A percentile compares a stretch with the other conserved stretches of the same genome.
These are phyloP conservation scores for Pipistrellus kuhlii DNA, from an alignment of 2,797 vertebrate genomes.

Conservation along the genomic window DNA sequence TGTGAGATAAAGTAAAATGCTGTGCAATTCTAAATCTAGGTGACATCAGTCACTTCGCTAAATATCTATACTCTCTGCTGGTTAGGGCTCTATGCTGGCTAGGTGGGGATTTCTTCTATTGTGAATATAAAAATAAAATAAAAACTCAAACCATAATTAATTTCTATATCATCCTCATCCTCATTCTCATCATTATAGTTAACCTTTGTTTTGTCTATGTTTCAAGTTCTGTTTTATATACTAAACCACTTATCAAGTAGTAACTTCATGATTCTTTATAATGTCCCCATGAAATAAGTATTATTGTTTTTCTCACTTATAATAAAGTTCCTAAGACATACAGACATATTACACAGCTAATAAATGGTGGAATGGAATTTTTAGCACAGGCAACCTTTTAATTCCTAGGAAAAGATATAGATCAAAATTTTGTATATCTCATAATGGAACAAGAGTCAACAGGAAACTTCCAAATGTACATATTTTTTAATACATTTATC, in stretches of 20 bases:
- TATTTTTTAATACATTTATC: background rate
- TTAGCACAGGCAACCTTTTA: background rate
- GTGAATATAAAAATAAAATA: background rate
- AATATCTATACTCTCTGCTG: background rate
- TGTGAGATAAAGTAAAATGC: background rate
- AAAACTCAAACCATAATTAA: background rate
- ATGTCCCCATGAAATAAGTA: background rate
- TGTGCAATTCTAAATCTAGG: background rate
- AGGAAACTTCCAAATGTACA: background rate
- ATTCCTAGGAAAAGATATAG: background rate
- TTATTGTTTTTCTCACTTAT: background rate
- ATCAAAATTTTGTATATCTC: background rate
- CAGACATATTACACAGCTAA: background rate
- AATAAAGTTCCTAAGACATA: background rate
- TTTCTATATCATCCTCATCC: background rate
- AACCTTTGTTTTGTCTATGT: background rate
- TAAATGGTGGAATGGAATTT: background rate
- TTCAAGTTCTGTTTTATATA: background rate
- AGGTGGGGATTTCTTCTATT: background rate
- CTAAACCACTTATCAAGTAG: background rate
- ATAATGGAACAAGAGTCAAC: background rate
- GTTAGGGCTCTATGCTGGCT: background rate
- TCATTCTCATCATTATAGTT: background rate
- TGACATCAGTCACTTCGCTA: background rate
- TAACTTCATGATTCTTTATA: background rate